Percentiles rank a stretch among this genome's conserved stretches.
Evolutionary conservation across 2,113 vertebrate species (phyloP).

Genomic region (Leptosomus discolor): DNA sequence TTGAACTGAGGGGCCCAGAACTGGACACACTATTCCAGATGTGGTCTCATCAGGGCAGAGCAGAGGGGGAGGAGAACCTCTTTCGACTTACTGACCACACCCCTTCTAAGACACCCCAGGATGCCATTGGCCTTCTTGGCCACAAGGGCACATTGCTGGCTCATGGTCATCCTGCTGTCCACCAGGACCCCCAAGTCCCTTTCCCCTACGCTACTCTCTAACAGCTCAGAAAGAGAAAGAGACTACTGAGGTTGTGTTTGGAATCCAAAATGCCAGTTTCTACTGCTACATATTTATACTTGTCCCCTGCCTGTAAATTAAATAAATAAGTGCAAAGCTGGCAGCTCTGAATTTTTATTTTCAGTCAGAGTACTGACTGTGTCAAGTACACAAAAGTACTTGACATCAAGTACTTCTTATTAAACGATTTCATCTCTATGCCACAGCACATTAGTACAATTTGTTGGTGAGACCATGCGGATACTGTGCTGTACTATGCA

Average conservation of each 20-base stretch:
- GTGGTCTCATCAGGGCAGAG: no score
- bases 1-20: no score
- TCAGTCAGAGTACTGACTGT: background rate
- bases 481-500: background rate
- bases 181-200: no score
- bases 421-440: background rate
- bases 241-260: background rate
- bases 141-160: no score
- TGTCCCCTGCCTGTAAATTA: background rate
- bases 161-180: no score
- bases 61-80: no score
- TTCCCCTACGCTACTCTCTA: no score
- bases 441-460: background rate
- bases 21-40: no score
- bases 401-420: background rate
- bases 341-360: background rate
- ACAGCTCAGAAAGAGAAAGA: background rate
- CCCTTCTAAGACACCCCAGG: no score
- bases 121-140: no score
- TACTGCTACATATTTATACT: background rate
- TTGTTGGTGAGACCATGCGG: background rate
- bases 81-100: no score
- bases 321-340: background rate
- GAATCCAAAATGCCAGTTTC: background rate
- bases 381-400: background rate